Evolutionary conservation across 1,140 invertebrate species (phyloP).

Genomic region (Aphis gossypii): DNA sequence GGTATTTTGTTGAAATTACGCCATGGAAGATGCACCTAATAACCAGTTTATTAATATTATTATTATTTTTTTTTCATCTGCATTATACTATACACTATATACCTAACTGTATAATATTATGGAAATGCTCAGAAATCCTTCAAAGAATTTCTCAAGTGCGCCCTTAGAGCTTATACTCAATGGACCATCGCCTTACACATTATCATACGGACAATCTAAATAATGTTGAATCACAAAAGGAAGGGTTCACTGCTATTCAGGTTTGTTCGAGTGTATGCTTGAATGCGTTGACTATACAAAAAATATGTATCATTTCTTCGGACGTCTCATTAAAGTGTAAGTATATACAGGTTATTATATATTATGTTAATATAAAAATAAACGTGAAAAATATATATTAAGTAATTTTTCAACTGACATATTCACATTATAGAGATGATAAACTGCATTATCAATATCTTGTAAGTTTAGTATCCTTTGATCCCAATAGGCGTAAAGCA

Average conservation of each 20-base stretch:
- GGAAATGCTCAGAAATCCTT: constrained; percentile 23
- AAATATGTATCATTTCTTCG: constrained; percentile 24
- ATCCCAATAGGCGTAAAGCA: background rate
- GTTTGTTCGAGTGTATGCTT: background rate
- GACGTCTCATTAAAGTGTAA: background rate
- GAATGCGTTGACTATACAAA: background rate
- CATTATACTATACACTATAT: background rate
- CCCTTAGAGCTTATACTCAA: constrained; percentile 32
- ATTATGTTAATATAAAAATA: background rate
- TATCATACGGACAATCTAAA: constrained; percentile 26
- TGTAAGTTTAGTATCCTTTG: background rate
- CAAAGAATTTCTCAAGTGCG: constrained; percentile 33
- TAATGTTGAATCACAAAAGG: constrained; percentile 16
- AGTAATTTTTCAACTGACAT: background rate
- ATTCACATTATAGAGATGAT: background rate
- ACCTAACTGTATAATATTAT: background rate
- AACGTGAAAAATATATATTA: background rate
- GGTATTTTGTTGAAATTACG: background rate
- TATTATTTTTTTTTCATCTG: background rate
- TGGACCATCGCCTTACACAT: background rate
- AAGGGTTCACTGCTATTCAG: constrained; percentile 20
- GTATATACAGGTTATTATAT: background rate
- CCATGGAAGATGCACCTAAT: background rate
- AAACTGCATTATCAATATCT: background rate
- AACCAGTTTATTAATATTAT: constrained; percentile 19